Base-by-base conservation (phyloP, 92 coral and sea anemone species). In the Epizoanthus rinbou region DNA sequence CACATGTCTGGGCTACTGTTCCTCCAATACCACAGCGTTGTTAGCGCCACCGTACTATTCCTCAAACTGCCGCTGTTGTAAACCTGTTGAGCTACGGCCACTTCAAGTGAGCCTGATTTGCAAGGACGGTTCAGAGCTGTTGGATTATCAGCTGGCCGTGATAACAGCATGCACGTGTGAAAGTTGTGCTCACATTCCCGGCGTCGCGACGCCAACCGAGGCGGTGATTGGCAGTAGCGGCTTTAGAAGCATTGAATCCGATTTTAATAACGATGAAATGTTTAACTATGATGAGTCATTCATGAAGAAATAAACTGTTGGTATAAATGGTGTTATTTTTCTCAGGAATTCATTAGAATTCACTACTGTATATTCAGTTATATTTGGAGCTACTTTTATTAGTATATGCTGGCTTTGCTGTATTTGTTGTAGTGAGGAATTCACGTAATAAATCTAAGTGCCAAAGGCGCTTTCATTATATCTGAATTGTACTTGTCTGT, bases 141-240 rank as follows among this genome's bases (percentile, higher is more conserved):
- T 78, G 15, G 84, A 89, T 14, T 85, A 85, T 13, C 84, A 85
- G 76, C 70, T 86, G 66, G 89, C 89, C 6, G 80, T 82, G 7
- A 89, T 89, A 21, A 73, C 92, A 11, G 87, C 92, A 17, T 89
- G 92, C 39, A 67, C 87, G 74, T 89, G 92, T 50, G 92, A 85
- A 50, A 45, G 28, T 5, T 89, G 92, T 72, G 63, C 73, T 22
- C 82, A 78, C 37, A n/a, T 69, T 56, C 58, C 82, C 8, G 82
- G 57, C 22, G 39, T 76, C 60, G 64, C 66, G 10, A 60, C 43
- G 25, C 70, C 82, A 3, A 78, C 71, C 7, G 56, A 39, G 35
- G 52, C 35, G 19, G 82, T 39, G 31, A 15, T 13, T 69, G 52
- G 25, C 24, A 33, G 16, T 14, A 64, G 80, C 10, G 80, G 80